Conservation (phyloP, 2,797 vertebrate genomes). For the Morelia viridis region DNA sequence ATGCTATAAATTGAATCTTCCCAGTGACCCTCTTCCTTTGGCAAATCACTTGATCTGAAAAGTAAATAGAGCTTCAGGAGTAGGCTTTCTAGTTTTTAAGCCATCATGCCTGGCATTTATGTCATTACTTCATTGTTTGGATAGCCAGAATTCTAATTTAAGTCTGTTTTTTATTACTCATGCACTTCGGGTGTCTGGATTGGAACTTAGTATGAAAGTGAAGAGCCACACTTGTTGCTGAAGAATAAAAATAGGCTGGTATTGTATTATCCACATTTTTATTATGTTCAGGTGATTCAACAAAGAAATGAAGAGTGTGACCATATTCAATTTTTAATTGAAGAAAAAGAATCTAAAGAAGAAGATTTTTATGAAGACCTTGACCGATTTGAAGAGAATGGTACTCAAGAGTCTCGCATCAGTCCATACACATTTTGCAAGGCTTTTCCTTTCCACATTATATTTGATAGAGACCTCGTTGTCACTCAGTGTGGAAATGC, state of each 20-base stretch:
- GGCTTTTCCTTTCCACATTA: conserved; percentile 98
- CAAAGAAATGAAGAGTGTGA: conserved; percentile 96
- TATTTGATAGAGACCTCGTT: conserved; percentile 94
- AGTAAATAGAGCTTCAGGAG: not conserved
- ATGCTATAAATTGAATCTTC: not conserved
- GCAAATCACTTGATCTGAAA: not conserved
- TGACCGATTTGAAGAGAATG: conserved; percentile 96
- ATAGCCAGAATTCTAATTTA: not conserved
- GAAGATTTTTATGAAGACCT: conserved; percentile 96
- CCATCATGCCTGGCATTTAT: not conserved
- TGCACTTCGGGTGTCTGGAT: not conserved
- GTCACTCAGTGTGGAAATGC: conserved; percentile 98
- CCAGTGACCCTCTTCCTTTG: not conserved
- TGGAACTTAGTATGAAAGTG: not conserved
- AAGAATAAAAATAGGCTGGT: conserved; percentile 8
- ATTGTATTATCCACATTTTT: conserved; percentile 16
- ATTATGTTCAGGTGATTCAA: conserved; percentile 86
- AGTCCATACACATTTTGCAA: conserved; percentile 99
- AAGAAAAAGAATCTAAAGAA: conserved; percentile 96
- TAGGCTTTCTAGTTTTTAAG: not conserved
- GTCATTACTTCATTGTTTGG: not conserved
- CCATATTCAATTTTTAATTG: conserved; percentile 98
- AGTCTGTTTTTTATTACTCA: not conserved
- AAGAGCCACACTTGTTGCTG: not conserved
- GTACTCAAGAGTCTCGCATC: conserved; percentile 97